Conservation (phyloP, 2,888 invertebrate species). For the Xanthia togata region DNA sequence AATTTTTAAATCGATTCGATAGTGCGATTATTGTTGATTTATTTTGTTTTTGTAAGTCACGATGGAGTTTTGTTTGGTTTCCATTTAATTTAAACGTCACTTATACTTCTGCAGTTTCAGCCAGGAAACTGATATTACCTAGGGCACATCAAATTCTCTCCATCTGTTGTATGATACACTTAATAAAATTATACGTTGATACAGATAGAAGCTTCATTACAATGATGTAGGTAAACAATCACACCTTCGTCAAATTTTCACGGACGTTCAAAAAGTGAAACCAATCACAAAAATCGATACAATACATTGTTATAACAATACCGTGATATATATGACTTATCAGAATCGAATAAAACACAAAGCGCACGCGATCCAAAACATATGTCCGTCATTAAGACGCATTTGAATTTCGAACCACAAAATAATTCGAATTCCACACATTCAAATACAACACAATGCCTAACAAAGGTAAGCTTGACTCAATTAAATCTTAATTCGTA, state of each 20-base stretch:
- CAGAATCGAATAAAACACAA: slow-evolving; percentile 70
- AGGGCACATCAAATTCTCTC: neutral
- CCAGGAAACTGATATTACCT: neutral
- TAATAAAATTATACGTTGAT: slow-evolving; percentile 18
- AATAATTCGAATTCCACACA: slow-evolving; percentile 85
- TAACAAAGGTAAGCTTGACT: slow-evolving; percentile 84
- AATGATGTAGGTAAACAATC: slow-evolving; percentile 18
- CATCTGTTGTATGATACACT: neutral
- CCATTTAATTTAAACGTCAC: slow-evolving; percentile 21
- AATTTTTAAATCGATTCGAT: slow-evolving; percentile 60
- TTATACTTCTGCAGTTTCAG: neutral
- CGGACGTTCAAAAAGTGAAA: slow-evolving; percentile 42
- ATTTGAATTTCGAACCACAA: slow-evolving; percentile 72
- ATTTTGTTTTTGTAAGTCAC: slow-evolving; percentile 57
- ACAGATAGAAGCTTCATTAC: slow-evolving; percentile 29
- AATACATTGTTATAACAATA: slow-evolving; percentile 67
- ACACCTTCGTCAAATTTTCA: slow-evolving; percentile 47
- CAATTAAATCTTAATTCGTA: slow-evolving; percentile 90
- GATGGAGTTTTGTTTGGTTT: slow-evolving; percentile 20
- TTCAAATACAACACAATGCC: slow-evolving; percentile 79
- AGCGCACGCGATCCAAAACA: slow-evolving; percentile 83
- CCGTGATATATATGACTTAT: slow-evolving; percentile 67
- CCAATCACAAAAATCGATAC: slow-evolving; percentile 59
- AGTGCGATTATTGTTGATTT: slow-evolving; percentile 52
- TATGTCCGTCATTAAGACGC: slow-evolving; percentile 84